A percentile compares a stretch with the other conserved stretches of the same genome.
phyloP scores from a whole-genome alignment of 1,140 invertebrate species.

The Leptinotarsa lineolata region DNA sequence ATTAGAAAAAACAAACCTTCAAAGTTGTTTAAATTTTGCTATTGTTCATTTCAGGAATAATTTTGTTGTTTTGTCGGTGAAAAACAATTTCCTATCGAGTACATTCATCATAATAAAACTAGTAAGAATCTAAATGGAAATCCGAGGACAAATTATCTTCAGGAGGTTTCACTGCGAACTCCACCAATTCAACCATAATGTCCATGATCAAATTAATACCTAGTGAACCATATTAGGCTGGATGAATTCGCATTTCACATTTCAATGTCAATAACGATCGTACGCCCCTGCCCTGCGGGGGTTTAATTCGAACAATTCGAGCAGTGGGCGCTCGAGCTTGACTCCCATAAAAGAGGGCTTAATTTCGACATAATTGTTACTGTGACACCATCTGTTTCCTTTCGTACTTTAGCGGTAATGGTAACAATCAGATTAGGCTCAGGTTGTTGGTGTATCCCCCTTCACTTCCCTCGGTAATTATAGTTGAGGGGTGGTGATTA shows the following conservation, averaged over 20 bases:
- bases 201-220: neutral
- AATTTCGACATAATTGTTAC: conserved; percentile 56
- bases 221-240: neutral
- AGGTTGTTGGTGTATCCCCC: conserved; percentile 28
- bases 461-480: conserved; percentile 24
- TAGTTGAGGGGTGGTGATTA: conserved; percentile 24
- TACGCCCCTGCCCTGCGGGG: conserved; percentile 27
- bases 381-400: conserved; percentile 57
- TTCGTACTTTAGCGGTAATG: conserved; percentile 45
- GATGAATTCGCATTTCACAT: neutral
- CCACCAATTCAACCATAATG: neutral
- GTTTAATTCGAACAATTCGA: conserved; percentile 20
- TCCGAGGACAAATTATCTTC: no score
- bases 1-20: no score
- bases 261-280: neutral
- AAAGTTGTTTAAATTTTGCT: no score
- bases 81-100: no score
- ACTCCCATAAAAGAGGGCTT: conserved; percentile 53
- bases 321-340: conserved; percentile 51
- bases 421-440: conserved; percentile 49
- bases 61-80: no score
- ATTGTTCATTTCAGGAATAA: no score
- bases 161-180: no score
- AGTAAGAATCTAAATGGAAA: no score
- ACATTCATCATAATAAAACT: no score